Conservation (phyloP, 2,888 invertebrate species). For the Altica lythri region DNA sequence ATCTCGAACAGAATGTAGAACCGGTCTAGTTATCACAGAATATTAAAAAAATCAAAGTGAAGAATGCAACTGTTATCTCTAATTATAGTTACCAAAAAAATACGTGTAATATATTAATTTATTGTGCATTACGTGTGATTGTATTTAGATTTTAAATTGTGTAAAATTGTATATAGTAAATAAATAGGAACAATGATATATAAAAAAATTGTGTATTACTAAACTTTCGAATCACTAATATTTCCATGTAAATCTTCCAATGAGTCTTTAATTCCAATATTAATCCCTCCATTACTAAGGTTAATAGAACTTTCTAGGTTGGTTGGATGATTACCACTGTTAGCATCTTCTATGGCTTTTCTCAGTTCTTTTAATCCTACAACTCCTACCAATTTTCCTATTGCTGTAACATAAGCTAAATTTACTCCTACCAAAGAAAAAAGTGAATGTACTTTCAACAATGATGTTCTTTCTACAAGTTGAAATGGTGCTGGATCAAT, state of each 20-base stretch:
- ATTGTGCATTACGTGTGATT: conserved; percentile 53
- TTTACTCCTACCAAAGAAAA: conserved; percentile 99
- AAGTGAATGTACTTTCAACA: conserved; percentile 91
- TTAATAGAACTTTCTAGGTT: conserved; percentile 9
- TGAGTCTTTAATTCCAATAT: conserved; percentile 26
- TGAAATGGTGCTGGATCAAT: conserved; percentile 99
- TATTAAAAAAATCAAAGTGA: not conserved
- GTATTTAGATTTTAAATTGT: conserved; percentile 47
- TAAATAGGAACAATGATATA: too few relatives aligned
- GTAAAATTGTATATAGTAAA: conserved; percentile 52
- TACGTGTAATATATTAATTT: conserved; percentile 53
- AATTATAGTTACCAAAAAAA: conserved; percentile 38
- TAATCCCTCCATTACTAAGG: conserved; percentile 23
- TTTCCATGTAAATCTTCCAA: conserved; percentile 22
- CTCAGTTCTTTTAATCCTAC: conserved; percentile 93
- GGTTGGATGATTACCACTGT: conserved; percentile 66
- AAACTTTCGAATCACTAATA: conserved; percentile 28
- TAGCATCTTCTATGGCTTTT: conserved; percentile 88
- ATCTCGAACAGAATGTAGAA: conserved; percentile 9
- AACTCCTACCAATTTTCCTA: conserved; percentile 88
- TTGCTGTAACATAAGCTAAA: conserved; percentile 96
- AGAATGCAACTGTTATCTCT: conserved; percentile 9
- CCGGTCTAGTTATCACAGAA: conserved; percentile 1
- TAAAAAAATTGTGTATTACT: too few relatives aligned
- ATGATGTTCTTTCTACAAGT: conserved; percentile 88